Evolutionary conservation across 2,797 vertebrate species (phyloP).

Genomic region (Psittacula echo): DNA sequence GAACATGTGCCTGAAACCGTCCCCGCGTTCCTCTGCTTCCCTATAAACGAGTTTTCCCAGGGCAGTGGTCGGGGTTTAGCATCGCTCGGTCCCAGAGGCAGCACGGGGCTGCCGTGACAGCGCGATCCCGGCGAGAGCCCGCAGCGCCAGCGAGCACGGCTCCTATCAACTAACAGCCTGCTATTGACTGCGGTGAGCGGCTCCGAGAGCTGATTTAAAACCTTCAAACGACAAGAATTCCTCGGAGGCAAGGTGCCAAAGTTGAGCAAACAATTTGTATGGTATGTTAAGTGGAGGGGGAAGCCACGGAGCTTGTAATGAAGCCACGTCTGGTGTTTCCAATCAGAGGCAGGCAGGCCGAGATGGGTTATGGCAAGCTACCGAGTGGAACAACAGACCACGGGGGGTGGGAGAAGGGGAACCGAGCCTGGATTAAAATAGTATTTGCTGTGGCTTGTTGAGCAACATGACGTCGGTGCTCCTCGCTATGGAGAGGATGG

Average conservation of each 20-base stretch:
- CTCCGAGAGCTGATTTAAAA: neutral
- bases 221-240: conserved; percentile 1
- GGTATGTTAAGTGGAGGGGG: conserved; percentile 46
- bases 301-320: conserved; percentile 51
- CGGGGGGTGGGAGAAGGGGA: conserved; percentile 17
- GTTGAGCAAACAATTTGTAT: conserved; percentile 46
- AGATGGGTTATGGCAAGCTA: conserved; percentile 11
- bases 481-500: conserved; percentile 72
- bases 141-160: conserved; percentile 10
- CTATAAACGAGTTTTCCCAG: conserved; percentile 68
- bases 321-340: conserved; percentile 54
- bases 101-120: conserved; percentile 57
- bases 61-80: conserved; percentile 49
- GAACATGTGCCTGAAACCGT: conserved; percentile 83
- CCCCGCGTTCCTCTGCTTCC: conserved; percentile 78
- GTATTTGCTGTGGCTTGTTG: conserved; percentile 74
- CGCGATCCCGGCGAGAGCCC: neutral
- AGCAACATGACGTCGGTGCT: conserved; percentile 70
- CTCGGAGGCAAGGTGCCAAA: conserved; percentile 38
- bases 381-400: conserved; percentile 57
- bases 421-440: conserved; percentile 27
- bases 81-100: conserved; percentile 68
- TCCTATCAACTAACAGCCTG: conserved; percentile 65
- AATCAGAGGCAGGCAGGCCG: conserved; percentile 34
- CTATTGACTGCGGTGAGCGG: conserved; percentile 23